Evolutionary conservation across 2,113 vertebrate genomes (phyloP), one percentile per base, ranked within the genome.

Genomic region (Bubo scandiacus): DNA sequence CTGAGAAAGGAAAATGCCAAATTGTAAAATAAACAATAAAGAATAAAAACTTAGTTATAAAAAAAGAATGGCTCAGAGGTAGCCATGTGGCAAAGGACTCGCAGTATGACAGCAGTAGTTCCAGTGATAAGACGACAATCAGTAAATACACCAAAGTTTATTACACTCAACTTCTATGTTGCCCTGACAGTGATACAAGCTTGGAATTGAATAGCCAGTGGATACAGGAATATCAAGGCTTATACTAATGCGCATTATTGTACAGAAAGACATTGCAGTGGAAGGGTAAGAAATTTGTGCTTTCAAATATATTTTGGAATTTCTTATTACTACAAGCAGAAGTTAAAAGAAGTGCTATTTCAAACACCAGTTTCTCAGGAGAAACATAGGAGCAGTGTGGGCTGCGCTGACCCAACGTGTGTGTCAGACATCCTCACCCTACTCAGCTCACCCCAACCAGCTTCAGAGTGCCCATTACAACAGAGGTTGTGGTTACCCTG

Each of bases 371-470:
- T 17, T 80, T 63, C n/a, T 52, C 57, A 22, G 66, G 12, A 74
- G 52, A 59, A 49, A 42, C 5, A 21, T 0, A 5, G 18, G 7
- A 67, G 18, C n/a, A 58, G 27, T 0, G 4, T 22, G 15, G 11
- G 15, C 30, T 22, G 5, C 1, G 0, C 38, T 34, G 78, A 58
- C 10, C n/a, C 40, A 36, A 0, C 25, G 16, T 2, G 11, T 1
- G 1, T 5, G 6, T 12, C 47, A 19, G 52, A 8, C 10, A 19
- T 43, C 18, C 43, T 42, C 23, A 29, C 15, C 20, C 17, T 38
- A 11, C 25, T 34, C 27, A 77, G 42, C 15, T n/a, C 47, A 49
- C 1, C 14, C 23, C 27, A 36, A 12, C 7, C 7, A 15, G 27
- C 54, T 40, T 21, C 54, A 3, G 25, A 17, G 51, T 3, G 38